These are phyloP conservation scores for Drosophila teissieri DNA, from an alignment of 1,140 invertebrate species.

Conservation along the genomic window DNA sequence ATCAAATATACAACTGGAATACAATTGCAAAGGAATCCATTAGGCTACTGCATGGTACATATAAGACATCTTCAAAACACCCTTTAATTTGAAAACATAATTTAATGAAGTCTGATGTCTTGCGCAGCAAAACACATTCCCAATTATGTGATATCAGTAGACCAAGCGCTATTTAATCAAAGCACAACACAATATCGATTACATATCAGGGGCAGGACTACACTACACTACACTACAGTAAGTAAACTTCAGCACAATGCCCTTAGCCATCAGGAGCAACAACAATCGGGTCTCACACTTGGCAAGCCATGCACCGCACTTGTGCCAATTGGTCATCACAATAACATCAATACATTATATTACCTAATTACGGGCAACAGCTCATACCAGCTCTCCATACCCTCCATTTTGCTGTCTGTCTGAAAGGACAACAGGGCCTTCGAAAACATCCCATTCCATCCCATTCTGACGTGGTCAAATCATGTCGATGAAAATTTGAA, in stretches of 20 bases:
- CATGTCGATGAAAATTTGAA: slow-evolving; percentile 30
- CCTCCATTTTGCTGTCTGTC: too few relatives aligned
- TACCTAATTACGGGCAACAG: slow-evolving; percentile 43
- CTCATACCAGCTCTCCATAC: too few relatives aligned
- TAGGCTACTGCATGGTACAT: too few relatives aligned
- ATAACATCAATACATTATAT: slow-evolving; percentile 20
- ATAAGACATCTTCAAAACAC: too few relatives aligned
- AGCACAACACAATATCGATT: slow-evolving; percentile 7
- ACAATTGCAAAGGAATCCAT: too few relatives aligned
- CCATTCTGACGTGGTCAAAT: slow-evolving; percentile 7
- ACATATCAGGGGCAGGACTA: slow-evolving; percentile 3
- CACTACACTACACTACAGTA: neutral
- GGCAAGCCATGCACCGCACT: slow-evolving; percentile 7
- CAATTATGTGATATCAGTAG: too few relatives aligned
- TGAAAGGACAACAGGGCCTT: neutral
- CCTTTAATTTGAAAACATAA: neutral
- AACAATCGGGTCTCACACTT: neutral
- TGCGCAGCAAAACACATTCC: too few relatives aligned
- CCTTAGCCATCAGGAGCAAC: slow-evolving; percentile 11
- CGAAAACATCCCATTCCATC: neutral
- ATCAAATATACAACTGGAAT: too few relatives aligned
- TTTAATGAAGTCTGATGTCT: too few relatives aligned
- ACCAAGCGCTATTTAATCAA: too few relatives aligned
- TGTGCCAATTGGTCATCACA: slow-evolving; percentile 5
- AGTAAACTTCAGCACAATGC: neutral